Evolutionary conservation across 2,888 invertebrate species (phyloP), one percentile per base, ranked within the genome.

Genomic region (Scelioninae gen. 2): DNA sequence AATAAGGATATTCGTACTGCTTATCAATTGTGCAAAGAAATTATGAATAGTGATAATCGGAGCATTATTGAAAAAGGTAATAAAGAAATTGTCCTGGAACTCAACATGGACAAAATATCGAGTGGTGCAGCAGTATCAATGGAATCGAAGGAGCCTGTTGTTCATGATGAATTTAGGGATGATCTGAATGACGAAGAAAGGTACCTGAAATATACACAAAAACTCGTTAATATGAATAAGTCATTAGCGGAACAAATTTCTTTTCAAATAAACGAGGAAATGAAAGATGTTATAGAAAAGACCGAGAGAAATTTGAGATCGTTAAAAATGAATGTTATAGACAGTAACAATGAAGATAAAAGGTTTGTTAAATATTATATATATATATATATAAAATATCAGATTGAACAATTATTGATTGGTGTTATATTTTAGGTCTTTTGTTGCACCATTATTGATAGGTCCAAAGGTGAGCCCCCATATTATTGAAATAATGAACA

Each of bases 181-280:
- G 58, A 67, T 1, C 13, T 67, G 13, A 52, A 67, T 35, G 35
- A 68, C 5, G 53, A 68, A 16, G 31, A 68, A 25, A 16, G 68
- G 13, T 22, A 53, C 18, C 15, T 7, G 7, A 68, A 37, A 13
- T 28, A 45, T 9, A 2, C 25, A 13, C 45, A 31, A 15, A 52
- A 37, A n/a, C 48, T 35, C 18, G 13, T 28, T 31, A 53, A 60
- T 31, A 53, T 60, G 53, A 68, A 60, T 22, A 53, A 46, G n/a
- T 53, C 39, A n/a, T 53, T 68, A 31, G 53, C 53, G 0, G 37
- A 60, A 16, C 68, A 60, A 46, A 68, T 68, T 28, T 60, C 58
- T 16, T 18, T 5, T 35, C 35, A 22, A 18, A 41, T 67, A 31
- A 58, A 50, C 43, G 35, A 67, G 7, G 67, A 67, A 18, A 67